These are phyloP conservation scores for Todiramphus chloris DNA, from an alignment of 2,113 vertebrate species.

Conservation along the genomic window DNA sequence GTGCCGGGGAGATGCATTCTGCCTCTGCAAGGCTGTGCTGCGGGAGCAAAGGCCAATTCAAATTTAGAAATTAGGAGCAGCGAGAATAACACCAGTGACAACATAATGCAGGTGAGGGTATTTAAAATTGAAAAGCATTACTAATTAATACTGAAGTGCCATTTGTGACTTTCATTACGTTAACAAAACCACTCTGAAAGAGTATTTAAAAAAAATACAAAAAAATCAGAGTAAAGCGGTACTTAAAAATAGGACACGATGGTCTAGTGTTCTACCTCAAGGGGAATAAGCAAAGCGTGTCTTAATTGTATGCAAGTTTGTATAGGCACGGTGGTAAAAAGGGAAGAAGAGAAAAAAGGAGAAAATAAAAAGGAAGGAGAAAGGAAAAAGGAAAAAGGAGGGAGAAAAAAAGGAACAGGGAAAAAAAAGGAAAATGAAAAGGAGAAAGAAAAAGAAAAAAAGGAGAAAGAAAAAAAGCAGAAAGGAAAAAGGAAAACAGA, in stretches of 20 bases:
- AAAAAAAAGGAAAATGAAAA: background rate
- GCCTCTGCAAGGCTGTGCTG: background rate
- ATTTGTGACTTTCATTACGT: background rate
- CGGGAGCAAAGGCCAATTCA: background rate
- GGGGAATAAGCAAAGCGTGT: background rate
- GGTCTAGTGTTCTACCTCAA: background rate
- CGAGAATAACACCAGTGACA: background rate
- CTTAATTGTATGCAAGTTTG: background rate
- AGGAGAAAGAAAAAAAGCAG: background rate
- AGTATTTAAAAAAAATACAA: background rate
- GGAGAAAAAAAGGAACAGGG: background rate
- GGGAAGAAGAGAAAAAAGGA: background rate
- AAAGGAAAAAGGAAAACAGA: background rate
- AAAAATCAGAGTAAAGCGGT: background rate
- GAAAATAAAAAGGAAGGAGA: background rate
- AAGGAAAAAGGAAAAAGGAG: background rate
- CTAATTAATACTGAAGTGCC: slow-evolving; percentile 21
- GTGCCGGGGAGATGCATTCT: background rate
- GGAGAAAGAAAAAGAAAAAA: background rate
- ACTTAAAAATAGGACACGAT: background rate
- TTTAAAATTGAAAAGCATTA: slow-evolving; percentile 21
- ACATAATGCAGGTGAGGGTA: slow-evolving; percentile 9
- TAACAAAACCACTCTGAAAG: background rate
- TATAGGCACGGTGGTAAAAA: background rate
- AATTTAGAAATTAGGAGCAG: background rate